Conservation (phyloP, 2,888 invertebrate genomes). For the Branchipolynoe longqiensis region DNA sequence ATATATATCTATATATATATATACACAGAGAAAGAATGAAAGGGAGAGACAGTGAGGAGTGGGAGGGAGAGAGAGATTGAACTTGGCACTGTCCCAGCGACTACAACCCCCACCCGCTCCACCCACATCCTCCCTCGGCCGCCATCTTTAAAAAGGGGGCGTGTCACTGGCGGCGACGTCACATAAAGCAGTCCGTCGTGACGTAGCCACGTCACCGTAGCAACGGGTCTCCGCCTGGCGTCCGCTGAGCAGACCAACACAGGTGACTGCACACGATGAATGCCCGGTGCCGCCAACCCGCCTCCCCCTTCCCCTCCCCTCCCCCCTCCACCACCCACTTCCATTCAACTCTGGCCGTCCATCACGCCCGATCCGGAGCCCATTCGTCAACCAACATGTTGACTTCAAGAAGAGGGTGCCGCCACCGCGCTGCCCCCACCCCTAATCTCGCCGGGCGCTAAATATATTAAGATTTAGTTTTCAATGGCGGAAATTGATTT, state of each 20-base stretch:
- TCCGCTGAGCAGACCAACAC: slow-evolving; percentile 1
- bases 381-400: neutral
- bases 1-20: too few species aligned
- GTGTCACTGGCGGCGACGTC: slow-evolving; percentile 20
- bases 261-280: slow-evolving; percentile 25
- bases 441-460: slow-evolving; percentile 43
- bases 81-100: neutral
- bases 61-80: too few species aligned
- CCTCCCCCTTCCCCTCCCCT: neutral
- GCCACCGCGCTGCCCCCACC: slow-evolving; percentile 8
- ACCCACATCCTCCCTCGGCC: neutral
- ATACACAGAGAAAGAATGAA: neutral
- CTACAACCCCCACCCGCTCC: neutral
- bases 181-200: slow-evolving; percentile 53
- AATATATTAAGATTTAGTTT: slow-evolving; percentile 58
- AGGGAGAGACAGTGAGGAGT: neutral
- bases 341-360: neutral
- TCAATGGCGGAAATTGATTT: slow-evolving; percentile 56
- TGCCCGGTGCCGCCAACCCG: neutral
- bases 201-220: slow-evolving; percentile 33
- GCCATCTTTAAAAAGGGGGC: slow-evolving; percentile 51
- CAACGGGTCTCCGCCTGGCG: neutral
- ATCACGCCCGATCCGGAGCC: neutral
- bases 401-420: neutral
- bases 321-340: slow-evolving; percentile 15